phyloP scores from a whole-genome alignment of 2,797 vertebrate species.

The Microcaecilia unicolor region DNA sequence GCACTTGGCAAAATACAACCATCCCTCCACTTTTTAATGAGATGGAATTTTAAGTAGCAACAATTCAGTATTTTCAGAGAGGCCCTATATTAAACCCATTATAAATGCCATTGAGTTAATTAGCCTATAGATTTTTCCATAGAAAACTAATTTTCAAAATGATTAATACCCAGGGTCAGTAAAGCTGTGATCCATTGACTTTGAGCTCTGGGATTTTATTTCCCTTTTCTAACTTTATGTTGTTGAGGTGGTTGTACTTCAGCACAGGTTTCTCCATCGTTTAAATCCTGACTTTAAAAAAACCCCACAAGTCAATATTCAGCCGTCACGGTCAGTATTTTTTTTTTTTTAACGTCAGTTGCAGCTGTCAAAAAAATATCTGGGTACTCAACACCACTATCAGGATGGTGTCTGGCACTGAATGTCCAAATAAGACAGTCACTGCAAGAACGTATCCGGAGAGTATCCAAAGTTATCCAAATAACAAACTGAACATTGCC shows the following conservation, averaged over 20 bases:
- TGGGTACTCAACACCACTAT: too few relatives aligned
- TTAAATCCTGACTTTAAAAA: too few relatives aligned
- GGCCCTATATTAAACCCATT: slow-evolving; percentile 44
- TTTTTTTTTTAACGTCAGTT: too few relatives aligned
- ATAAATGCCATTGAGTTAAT: slow-evolving; percentile 46
- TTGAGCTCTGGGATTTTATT: slow-evolving; percentile 9
- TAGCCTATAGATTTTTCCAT: slow-evolving; percentile 48
- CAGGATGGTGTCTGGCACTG: too few relatives aligned
- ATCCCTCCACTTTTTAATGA: slow-evolving; percentile 11
- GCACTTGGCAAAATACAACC: too few relatives aligned
- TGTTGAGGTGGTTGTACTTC: background rate
- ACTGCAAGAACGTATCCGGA: too few relatives aligned
- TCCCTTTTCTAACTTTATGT: background rate
- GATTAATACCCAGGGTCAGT: slow-evolving; percentile 37
- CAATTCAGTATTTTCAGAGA: slow-evolving; percentile 37
- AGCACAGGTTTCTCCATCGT: background rate
- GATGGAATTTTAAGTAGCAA: slow-evolving; percentile 41
- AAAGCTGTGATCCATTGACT: slow-evolving; percentile 37
- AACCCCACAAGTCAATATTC: too few relatives aligned
- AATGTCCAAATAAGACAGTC: too few relatives aligned
- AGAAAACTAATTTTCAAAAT: slow-evolving; percentile 46
- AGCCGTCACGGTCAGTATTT: too few relatives aligned
- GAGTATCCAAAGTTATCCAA: too few relatives aligned
- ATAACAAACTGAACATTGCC: too few relatives aligned
- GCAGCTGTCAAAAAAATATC: too few relatives aligned